phyloP scores from a whole-genome alignment of 1,140 invertebrate species.

The Thereuonema tuberculata region DNA sequence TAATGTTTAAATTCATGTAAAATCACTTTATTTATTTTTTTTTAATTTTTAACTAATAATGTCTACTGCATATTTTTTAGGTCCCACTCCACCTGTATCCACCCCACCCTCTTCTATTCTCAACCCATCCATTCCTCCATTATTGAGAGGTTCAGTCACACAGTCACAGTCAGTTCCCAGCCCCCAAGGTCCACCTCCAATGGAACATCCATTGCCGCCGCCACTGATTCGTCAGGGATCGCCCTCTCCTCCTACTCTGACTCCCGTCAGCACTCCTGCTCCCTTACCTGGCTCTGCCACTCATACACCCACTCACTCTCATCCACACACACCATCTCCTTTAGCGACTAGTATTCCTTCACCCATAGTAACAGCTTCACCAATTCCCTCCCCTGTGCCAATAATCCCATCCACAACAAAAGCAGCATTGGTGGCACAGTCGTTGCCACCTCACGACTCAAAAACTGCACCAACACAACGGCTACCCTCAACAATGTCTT shows the following conservation, averaged over 20 bases:
- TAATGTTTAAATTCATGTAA: too few relatives aligned
- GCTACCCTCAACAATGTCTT: too few relatives aligned
- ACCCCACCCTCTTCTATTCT: background rate
- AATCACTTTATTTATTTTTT: too few relatives aligned
- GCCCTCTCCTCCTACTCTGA: slow-evolving; percentile 18
- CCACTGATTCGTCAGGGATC: slow-evolving; percentile 16
- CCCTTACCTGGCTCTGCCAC: slow-evolving; percentile 22
- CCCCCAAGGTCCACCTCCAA: slow-evolving; percentile 23
- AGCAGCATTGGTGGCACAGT: background rate
- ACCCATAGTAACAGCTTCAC: background rate
- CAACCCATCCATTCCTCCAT: background rate
- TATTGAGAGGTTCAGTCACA: background rate
- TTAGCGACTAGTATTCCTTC: background rate
- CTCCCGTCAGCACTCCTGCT: slow-evolving; percentile 12
- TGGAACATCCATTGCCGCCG: slow-evolving; percentile 18
- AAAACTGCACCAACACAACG: too few relatives aligned
- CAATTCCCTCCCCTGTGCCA: slow-evolving; percentile 4
- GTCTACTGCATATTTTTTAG: too few relatives aligned
- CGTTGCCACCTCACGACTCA: too few relatives aligned
- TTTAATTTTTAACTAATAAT: too few relatives aligned
- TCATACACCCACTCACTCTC: slow-evolving; percentile 22
- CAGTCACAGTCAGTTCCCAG: background rate
- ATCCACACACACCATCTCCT: slow-evolving; percentile 8
- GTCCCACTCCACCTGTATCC: too few relatives aligned
- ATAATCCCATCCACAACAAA: background rate